Base-by-base conservation (phyloP, 1,140 invertebrate species). In the Sycophila sp. region DNA sequence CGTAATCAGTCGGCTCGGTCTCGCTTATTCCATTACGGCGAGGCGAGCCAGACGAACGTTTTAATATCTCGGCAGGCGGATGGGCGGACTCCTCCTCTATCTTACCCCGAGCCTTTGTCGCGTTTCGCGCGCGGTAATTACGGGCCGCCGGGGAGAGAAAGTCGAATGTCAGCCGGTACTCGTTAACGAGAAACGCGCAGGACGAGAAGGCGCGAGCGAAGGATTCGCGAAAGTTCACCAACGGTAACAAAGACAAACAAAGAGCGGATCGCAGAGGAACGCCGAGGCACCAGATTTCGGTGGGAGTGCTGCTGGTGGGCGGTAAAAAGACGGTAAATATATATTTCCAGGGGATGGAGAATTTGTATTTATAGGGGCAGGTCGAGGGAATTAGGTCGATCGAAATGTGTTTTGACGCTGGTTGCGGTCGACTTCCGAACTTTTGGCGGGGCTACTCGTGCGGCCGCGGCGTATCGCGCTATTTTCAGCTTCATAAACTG, bases 191-290 rank as follows among this genome's bases (percentile, higher is more conserved):
- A 34, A 30, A 34, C 42, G 32, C 30, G n/a, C n/a, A 51, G 49
- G 51, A 49, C 47, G 15, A 1, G 28, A 36, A 24, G 30, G 17
- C 13, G 60, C 10, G 26, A 36, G 32, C 13, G 32, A 53, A 36
- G 40, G 36, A 65, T 56, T 38, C 63, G 53, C 64, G 63, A 56
- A 66, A 66, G 36, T 66, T 66, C 45, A 40, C 36, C 36, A n/a
- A 26, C 22, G n/a, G 76, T 71, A 70, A 78, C 74, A 78, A 78
- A 69, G n/a, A n/a, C n/a, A n/a, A n/a, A n/a, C n/a, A n/a, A n/a
- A n/a, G n/a, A n/a, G n/a, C n/a, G n/a, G n/a, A n/a, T n/a, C n/a
- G n/a, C n/a, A n/a, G n/a, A n/a, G n/a, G n/a, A n/a, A n/a, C n/a
- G n/a, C n/a, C n/a, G n/a, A n/a, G n/a, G n/a, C n/a, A n/a, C n/a